Conservation (phyloP, 2,113 vertebrate genomes). For the Platichthys stellatus region DNA sequence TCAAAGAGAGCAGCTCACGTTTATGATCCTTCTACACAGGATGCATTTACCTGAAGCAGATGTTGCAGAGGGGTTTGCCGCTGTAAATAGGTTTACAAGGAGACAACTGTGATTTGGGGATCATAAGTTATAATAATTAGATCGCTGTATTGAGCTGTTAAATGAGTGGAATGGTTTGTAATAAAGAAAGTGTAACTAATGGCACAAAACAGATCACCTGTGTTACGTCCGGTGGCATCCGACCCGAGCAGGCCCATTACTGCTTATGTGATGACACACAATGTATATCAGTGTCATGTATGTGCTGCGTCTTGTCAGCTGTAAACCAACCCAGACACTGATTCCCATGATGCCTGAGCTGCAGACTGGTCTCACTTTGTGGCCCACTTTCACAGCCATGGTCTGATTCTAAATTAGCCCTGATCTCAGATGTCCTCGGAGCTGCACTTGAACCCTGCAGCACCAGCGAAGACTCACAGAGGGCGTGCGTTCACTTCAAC, state of each 20-base stretch:
- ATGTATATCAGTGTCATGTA: not conserved
- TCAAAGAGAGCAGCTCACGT: constrained; percentile 13
- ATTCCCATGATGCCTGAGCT: constrained; percentile 10
- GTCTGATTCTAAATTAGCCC: constrained; percentile 53
- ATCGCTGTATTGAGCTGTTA: not conserved
- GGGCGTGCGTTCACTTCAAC: not conserved
- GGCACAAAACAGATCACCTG: not conserved
- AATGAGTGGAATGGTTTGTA: not conserved
- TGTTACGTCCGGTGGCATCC: not conserved
- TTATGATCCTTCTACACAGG: not conserved
- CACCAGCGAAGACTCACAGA: not conserved
- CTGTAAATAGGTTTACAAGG: not conserved
- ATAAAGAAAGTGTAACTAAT: too few species aligned
- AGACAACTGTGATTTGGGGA: not conserved
- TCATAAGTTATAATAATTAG: not conserved
- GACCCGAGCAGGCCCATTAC: not conserved
- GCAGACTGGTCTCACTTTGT: constrained; percentile 25
- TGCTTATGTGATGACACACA: not conserved
- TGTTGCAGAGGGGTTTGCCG: not conserved
- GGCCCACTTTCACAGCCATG: constrained; percentile 39
- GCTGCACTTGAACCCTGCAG: constrained; percentile 26
- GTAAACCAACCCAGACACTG: constrained; percentile 1
- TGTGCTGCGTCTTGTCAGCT: constrained; percentile 8
- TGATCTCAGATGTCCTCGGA: not conserved
- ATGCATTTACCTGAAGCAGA: not conserved